phyloP scores from a whole-genome alignment of 2,888 invertebrate genomes.

The Agapetus fuscipes region DNA sequence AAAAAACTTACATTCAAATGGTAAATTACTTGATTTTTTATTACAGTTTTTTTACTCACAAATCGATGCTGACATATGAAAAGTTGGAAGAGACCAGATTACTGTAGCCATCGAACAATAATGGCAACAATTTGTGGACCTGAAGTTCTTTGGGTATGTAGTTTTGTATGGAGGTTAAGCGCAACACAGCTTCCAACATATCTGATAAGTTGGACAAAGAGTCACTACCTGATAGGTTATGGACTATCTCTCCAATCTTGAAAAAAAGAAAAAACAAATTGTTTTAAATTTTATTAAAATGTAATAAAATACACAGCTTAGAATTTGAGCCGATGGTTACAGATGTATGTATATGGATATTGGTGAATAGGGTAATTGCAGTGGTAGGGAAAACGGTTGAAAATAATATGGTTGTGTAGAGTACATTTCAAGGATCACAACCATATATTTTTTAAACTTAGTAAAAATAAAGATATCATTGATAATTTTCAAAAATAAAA shows the following conservation, averaged over 20 bases:
- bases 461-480: no score
- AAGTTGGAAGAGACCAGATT: constrained; percentile 24
- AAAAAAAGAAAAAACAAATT: constrained; percentile 10
- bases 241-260: constrained; percentile 40
- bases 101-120: not conserved
- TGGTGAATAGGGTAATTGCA: no score
- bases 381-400: no score
- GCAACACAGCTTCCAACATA: constrained; percentile 35
- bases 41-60: constrained; percentile 28
- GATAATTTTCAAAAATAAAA: no score
- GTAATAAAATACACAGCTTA: no score
- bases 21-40: not conserved
- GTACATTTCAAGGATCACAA: no score
- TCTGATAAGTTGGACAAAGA: constrained; percentile 35
- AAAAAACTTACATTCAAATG: not conserved
- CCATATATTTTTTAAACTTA: no score
- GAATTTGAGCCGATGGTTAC: no score
- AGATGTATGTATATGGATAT: no score
- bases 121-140: constrained; percentile 12
- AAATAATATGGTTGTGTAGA: no score
- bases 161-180: constrained; percentile 35
- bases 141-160: constrained; percentile 41
- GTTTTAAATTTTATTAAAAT: constrained; percentile 3
- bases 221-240: constrained; percentile 39
- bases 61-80: constrained; percentile 33